These are phyloP conservation scores for Bembecia ichneumoniformis DNA, from an alignment of 2,888 invertebrate genomes.

Conservation along the genomic window DNA sequence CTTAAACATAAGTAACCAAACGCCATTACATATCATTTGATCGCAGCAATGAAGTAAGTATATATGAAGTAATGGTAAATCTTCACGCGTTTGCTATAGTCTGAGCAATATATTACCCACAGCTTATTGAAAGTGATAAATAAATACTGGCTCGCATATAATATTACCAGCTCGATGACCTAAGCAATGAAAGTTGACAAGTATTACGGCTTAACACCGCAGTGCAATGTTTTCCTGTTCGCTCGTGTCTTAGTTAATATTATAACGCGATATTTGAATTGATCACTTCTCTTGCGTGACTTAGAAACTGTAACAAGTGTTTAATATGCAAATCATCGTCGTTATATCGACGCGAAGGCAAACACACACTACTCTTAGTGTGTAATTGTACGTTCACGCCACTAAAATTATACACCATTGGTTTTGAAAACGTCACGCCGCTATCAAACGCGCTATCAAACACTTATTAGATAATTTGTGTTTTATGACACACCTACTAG, in stretches of 20 bases:
- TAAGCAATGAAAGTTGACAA: neutral
- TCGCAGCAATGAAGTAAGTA: too few species aligned
- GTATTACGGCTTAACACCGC: neutral
- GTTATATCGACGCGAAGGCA: neutral
- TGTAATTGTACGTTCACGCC: neutral
- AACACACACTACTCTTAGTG: neutral
- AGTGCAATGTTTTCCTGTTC: neutral
- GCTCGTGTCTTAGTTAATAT: neutral
- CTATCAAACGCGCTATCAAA: too few species aligned
- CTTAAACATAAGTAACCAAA: too few species aligned
- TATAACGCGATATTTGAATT: conserved; percentile 3
- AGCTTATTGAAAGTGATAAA: neutral
- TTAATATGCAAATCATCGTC: neutral
- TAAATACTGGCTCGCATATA: too few species aligned
- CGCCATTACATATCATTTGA: too few species aligned
- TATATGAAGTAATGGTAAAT: too few species aligned
- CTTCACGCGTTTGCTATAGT: too few species aligned
- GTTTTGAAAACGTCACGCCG: neutral
- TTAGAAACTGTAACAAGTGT: conserved; percentile 5
- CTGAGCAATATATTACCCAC: too few species aligned
- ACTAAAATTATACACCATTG: neutral
- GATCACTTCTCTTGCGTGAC: conserved; percentile 3
- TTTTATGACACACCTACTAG: too few species aligned
- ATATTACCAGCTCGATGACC: neutral
- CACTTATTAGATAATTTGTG: too few species aligned